Conservation (phyloP, 2,797 vertebrate species). For the Morelia viridis region DNA sequence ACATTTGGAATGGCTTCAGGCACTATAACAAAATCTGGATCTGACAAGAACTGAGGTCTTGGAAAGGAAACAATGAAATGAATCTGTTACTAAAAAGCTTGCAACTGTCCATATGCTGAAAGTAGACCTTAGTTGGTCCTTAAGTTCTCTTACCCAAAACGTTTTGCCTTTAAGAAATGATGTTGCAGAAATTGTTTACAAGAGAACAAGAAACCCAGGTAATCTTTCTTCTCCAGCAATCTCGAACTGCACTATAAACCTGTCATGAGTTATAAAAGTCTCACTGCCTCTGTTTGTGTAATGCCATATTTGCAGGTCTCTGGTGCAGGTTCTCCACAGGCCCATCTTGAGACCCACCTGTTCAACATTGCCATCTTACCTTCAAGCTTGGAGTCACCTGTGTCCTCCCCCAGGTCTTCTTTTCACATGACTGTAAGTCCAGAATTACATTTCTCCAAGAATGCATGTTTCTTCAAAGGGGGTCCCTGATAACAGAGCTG, state of each 20-base stretch:
- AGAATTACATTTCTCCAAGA: neutral
- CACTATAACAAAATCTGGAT: neutral
- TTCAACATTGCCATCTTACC: constrained; percentile 91
- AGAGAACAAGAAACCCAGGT: too few species aligned
- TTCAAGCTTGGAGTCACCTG: constrained; percentile 78
- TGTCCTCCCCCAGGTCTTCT: constrained; percentile 80
- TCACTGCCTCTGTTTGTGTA: neutral
- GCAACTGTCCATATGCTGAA: neutral
- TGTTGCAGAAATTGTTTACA: neutral
- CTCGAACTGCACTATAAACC: neutral
- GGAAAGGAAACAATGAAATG: neutral
- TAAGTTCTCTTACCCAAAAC: neutral
- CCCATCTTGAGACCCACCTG: constrained; percentile 76
- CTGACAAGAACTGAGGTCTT: neutral
- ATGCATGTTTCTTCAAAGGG: too few species aligned
- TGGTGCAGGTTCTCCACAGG: constrained; percentile 65
- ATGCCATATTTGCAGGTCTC: constrained; percentile 80
- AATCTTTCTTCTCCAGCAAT: neutral
- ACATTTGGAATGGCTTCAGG: too few species aligned
- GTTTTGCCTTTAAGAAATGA: neutral
- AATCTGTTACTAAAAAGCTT: neutral
- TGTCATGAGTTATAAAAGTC: neutral
- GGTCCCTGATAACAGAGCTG: fast-evolving
- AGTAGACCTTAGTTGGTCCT: neutral
- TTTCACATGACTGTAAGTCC: constrained; percentile 90